Conservation (phyloP, 1,140 invertebrate genomes). For the Aphis craccivora region DNA sequence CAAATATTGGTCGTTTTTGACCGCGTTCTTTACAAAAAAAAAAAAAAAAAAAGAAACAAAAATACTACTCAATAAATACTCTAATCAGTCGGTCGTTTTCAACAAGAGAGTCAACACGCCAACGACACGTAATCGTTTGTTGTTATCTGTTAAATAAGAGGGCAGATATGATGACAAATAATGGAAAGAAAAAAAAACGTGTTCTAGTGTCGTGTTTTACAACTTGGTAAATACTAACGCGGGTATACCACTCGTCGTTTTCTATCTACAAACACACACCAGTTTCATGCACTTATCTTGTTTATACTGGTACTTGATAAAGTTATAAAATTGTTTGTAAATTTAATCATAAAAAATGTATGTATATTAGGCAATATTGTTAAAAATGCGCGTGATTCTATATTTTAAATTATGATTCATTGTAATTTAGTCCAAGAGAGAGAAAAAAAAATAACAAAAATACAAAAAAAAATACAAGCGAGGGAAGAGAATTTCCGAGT, state of each 20-base stretch:
- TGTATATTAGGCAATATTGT: slow-evolving; percentile 5
- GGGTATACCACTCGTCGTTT: slow-evolving; percentile 33
- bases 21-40: background rate
- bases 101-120: slow-evolving; percentile 39
- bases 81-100: slow-evolving; percentile 51
- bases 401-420: slow-evolving; percentile 33
- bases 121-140: slow-evolving; percentile 31
- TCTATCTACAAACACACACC: slow-evolving; percentile 26
- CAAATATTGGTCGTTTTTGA: slow-evolving; percentile 52
- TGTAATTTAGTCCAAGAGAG: background rate
- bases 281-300: slow-evolving; percentile 48
- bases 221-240: slow-evolving; percentile 51
- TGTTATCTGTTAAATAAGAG: slow-evolving; percentile 55
- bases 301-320: slow-evolving; percentile 49
- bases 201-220: slow-evolving; percentile 53
- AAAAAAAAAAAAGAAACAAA: slow-evolving; percentile 15
- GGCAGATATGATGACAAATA: slow-evolving; percentile 56
- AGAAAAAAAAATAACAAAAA: slow-evolving; percentile 32
- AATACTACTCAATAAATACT: slow-evolving; percentile 40
- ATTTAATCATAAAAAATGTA: slow-evolving; percentile 43
- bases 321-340: slow-evolving; percentile 42
- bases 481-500: slow-evolving; percentile 55
- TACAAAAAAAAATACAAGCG: background rate
- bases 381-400: slow-evolving; percentile 16
- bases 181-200: slow-evolving; percentile 4